These are phyloP conservation scores for Epicampocera succincta DNA, from an alignment of 2,888 invertebrate genomes.

Conservation along the genomic window DNA sequence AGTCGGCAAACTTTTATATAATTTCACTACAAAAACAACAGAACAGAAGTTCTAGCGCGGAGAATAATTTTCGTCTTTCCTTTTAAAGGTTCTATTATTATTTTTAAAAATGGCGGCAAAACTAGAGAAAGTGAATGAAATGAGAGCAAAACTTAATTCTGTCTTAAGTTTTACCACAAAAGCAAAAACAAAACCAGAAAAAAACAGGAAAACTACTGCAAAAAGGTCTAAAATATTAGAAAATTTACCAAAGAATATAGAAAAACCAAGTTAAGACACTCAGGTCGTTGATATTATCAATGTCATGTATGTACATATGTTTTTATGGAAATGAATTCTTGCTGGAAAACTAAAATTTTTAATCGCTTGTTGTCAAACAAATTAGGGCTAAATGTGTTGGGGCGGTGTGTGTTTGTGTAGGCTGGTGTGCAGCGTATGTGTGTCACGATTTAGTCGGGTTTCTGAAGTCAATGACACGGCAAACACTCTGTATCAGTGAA, in stretches of 20 bases:
- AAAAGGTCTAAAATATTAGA: slow-evolving; percentile 66
- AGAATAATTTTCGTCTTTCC: slow-evolving; percentile 34
- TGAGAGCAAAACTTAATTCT: slow-evolving; percentile 45
- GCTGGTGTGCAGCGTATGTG: too few species aligned
- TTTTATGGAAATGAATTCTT: neutral
- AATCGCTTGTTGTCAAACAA: too few species aligned
- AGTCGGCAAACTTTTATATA: slow-evolving; percentile 74
- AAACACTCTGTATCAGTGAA: too few species aligned
- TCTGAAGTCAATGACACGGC: too few species aligned
- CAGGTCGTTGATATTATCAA: slow-evolving; percentile 57
- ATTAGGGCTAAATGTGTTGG: too few species aligned
- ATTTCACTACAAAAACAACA: slow-evolving; percentile 70
- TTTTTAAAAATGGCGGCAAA: slow-evolving; percentile 61
- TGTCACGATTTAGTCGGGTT: too few species aligned
- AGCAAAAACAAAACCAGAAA: too few species aligned
- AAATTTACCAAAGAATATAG: slow-evolving; percentile 5
- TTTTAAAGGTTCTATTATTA: slow-evolving; percentile 35
- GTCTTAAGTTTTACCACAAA: slow-evolving; percentile 65
- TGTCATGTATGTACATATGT: slow-evolving; percentile 48
- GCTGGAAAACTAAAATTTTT: too few species aligned
- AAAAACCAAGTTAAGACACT: slow-evolving; percentile 14
- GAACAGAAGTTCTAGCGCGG: slow-evolving; percentile 63
- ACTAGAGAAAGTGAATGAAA: slow-evolving; percentile 69
- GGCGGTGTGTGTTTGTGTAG: too few species aligned
- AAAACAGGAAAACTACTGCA: slow-evolving; percentile 22